phyloP scores from a whole-genome alignment of 2,888 invertebrate species.

The Tachina lurida region DNA sequence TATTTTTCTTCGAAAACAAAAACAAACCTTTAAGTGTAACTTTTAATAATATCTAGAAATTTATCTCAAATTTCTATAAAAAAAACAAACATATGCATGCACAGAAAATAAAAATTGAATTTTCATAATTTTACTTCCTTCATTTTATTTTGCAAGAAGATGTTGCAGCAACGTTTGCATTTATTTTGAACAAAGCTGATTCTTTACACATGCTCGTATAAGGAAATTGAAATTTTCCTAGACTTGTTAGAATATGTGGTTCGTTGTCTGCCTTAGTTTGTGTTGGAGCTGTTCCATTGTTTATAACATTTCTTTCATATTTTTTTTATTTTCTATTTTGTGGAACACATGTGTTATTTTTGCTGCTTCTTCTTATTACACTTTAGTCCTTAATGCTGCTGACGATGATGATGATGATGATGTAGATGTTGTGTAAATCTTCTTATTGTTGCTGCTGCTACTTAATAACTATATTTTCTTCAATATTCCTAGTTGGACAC shows the following conservation, averaged over 20 bases:
- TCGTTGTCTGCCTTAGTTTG: constrained; percentile 21
- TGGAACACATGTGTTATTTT: constrained; percentile 39
- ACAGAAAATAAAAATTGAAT: constrained; percentile 63
- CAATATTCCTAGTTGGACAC: constrained; percentile 58
- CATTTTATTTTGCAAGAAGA: constrained; percentile 18
- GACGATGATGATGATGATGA: constrained; percentile 15
- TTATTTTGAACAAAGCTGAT: constrained; percentile 21
- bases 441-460: constrained; percentile 21
- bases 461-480: constrained; percentile 58
- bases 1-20: background rate
- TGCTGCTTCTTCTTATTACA: background rate
- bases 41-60: constrained; percentile 25
- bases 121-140: constrained; percentile 52
- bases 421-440: constrained; percentile 41
- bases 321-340: background rate
- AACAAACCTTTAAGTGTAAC: background rate
- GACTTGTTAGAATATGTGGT: constrained; percentile 46
- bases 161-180: constrained; percentile 47
- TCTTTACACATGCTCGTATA: constrained; percentile 14
- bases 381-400: background rate
- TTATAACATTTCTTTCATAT: constrained; percentile 6
- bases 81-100: background rate
- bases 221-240: constrained; percentile 66
- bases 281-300: constrained; percentile 3
- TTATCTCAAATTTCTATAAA: background rate